These are phyloP conservation scores for Dromiciops gliroides DNA, from an alignment of 2,113 vertebrate genomes.

Conservation along the genomic window DNA sequence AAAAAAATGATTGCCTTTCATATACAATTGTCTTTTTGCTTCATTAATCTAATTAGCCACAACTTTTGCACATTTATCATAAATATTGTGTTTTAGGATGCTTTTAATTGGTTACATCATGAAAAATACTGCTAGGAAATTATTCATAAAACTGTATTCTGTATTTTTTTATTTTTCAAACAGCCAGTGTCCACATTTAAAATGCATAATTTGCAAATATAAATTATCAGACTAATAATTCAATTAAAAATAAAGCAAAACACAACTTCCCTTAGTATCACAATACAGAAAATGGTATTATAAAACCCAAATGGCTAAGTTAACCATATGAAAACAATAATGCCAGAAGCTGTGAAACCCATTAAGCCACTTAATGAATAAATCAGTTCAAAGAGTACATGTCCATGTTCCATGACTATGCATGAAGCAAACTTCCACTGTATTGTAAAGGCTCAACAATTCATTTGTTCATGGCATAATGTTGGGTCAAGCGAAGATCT, in stretches of 20 bases:
- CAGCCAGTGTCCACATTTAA: constrained; percentile 86
- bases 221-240: constrained; percentile 85
- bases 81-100: constrained; percentile 63
- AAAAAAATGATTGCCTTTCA: constrained; percentile 18
- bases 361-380: constrained; percentile 80
- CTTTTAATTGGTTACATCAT: constrained; percentile 42
- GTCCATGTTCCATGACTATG: constrained; percentile 75
- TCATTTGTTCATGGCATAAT: constrained; percentile 80
- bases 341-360: constrained; percentile 79
- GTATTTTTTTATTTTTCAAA: constrained; percentile 85
- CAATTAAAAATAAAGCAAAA: constrained; percentile 85
- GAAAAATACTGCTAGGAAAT: constrained; percentile 84
- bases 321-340: constrained; percentile 80
- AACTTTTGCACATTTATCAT: constrained; percentile 68
- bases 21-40: constrained; percentile 47
- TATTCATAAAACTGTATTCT: constrained; percentile 85
- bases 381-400: constrained; percentile 79
- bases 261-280: constrained; percentile 83
- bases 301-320: constrained; percentile 81
- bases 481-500: constrained; percentile 69
- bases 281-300: constrained; percentile 84
- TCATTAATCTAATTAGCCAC: constrained; percentile 45
- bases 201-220: constrained; percentile 87
- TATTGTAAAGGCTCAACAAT: constrained; percentile 81
- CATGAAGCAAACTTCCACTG: constrained; percentile 72